Conservation (phyloP, 2,797 vertebrate genomes). For the Florisuga fusca region DNA sequence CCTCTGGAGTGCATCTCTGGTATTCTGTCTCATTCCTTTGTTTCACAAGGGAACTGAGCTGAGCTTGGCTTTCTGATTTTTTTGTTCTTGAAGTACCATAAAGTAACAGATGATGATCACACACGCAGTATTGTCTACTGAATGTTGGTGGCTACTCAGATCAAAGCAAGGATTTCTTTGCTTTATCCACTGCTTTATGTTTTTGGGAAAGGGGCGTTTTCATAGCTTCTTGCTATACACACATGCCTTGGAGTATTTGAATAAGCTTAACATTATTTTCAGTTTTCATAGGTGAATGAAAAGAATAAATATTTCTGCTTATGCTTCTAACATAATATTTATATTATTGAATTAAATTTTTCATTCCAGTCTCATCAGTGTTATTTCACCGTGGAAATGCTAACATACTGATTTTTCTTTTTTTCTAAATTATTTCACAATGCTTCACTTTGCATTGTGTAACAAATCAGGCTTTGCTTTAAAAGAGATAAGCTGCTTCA, state of each 20-base stretch:
- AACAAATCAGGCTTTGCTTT: neutral
- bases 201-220: conserved; percentile 21
- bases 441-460: neutral
- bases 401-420: neutral
- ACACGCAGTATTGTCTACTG: conserved; percentile 32
- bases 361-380: neutral
- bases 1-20: conserved; percentile 59
- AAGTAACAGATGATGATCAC: conserved; percentile 55
- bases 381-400: neutral
- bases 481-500: neutral
- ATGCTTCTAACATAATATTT: conserved; percentile 25
- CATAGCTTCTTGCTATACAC: neutral
- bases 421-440: neutral
- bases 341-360: conserved; percentile 26
- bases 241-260: conserved; percentile 35
- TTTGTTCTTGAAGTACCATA: conserved; percentile 58
- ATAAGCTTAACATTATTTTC: conserved; percentile 43
- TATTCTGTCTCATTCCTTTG: conserved; percentile 55
- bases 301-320: conserved; percentile 42
- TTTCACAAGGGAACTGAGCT: conserved; percentile 57
- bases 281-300: neutral
- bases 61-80: conserved; percentile 58
- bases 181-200: conserved; percentile 27
- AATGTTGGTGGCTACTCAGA: conserved; percentile 25
- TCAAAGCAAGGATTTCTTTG: conserved; percentile 38